A percentile compares a stretch with the other conserved stretches of the same genome.
Conservation (phyloP, 2,113 vertebrate genomes). For the Calidris pygmaea region DNA sequence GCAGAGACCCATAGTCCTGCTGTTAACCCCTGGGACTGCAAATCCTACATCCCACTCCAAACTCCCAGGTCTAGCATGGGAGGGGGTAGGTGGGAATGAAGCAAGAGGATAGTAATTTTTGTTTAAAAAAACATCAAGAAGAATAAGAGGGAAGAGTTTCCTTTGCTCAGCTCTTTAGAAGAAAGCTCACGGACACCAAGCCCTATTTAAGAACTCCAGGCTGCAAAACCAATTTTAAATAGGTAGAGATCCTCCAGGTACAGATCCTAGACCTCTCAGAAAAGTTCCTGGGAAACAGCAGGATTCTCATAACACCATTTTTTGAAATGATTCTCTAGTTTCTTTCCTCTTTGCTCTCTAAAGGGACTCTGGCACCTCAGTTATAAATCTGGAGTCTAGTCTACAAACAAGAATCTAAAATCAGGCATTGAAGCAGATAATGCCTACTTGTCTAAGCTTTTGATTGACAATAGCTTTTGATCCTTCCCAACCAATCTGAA, state of each 20-base stretch:
- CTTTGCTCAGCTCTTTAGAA: background rate
- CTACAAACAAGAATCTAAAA: background rate
- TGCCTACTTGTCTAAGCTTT: background rate
- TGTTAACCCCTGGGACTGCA: background rate
- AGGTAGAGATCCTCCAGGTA: background rate
- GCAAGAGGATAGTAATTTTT: background rate
- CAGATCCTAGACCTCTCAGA: background rate
- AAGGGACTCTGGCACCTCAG: background rate
- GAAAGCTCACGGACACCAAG: background rate
- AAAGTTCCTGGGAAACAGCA: background rate
- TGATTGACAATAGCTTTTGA: background rate
- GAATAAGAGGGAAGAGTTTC: background rate
- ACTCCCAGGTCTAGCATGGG: background rate
- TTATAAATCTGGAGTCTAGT: background rate
- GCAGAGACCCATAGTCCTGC: background rate
- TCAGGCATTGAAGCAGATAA: background rate
- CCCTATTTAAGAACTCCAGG: background rate
- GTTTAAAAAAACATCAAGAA: background rate
- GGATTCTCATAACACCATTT: background rate
- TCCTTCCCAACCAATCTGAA: background rate
- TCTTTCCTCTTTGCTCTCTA: rapidly evolving
- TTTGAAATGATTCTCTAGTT: background rate
- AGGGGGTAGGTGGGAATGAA: rapidly evolving
- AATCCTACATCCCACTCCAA: background rate
- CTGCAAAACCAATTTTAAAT: background rate